Conservation (phyloP, 2,888 invertebrate species). For the Lasioglossum zephyrum region DNA sequence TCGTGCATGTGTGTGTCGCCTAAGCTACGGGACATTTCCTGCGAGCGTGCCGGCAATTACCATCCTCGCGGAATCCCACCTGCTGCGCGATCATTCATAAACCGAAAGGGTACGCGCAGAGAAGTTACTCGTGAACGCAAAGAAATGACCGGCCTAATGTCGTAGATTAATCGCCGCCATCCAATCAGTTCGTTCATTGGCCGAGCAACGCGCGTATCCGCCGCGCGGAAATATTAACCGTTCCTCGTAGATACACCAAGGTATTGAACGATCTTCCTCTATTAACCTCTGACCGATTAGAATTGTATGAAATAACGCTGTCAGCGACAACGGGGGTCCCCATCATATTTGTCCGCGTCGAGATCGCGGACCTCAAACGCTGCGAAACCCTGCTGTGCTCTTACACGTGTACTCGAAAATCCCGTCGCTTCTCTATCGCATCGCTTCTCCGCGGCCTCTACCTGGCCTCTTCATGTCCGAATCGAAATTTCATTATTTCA, state of each 20-base stretch:
- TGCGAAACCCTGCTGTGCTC: not conserved
- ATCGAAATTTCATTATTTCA: no score
- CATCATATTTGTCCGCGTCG: not conserved
- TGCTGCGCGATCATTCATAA: constrained; percentile 56
- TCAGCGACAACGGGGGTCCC: not conserved
- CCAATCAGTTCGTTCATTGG: constrained; percentile 60
- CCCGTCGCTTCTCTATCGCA: not conserved
- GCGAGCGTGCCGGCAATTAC: constrained; percentile 32
- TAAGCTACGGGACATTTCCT: constrained; percentile 2
- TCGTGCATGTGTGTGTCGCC: not conserved
- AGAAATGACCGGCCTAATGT: constrained; percentile 60
- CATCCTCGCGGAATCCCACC: constrained; percentile 45
- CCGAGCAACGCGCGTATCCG: constrained; percentile 27
- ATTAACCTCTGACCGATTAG: not conserved
- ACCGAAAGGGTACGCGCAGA: constrained; percentile 49
- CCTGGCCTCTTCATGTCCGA: no score
- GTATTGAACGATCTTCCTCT: not conserved
- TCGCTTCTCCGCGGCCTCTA: not conserved
- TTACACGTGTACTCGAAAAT: not conserved
- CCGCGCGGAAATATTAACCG: not conserved
- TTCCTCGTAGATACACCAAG: not conserved
- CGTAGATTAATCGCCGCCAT: constrained; percentile 61
- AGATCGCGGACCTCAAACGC: not conserved
- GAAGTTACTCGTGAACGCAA: constrained; percentile 56
- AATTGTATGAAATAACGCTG: not conserved